Conservation (phyloP, 2,888 invertebrate genomes). For the Melipona bicolor region DNA sequence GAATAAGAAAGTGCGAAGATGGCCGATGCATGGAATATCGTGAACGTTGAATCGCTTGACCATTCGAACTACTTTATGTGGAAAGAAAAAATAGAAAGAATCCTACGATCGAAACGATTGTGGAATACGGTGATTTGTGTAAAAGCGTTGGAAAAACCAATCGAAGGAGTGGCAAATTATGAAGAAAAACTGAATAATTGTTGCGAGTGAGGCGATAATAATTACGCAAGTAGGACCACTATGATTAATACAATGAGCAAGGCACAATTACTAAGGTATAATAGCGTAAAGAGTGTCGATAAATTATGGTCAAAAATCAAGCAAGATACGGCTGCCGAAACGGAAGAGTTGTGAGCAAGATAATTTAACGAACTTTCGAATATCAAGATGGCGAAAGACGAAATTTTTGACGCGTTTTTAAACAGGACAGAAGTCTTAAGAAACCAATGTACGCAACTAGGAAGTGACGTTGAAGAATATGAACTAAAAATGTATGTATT, state of each 20-base stretch:
- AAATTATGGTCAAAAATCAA: slow-evolving; percentile 4
- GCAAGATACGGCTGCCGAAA: neutral
- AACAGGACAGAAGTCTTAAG: no score
- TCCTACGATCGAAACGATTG: slow-evolving; percentile 22
- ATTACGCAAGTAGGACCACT: neutral
- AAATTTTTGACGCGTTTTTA: no score
- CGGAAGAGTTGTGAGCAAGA: no score
- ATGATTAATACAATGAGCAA: slow-evolving; percentile 19
- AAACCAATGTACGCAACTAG: no score
- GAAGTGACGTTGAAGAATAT: no score
- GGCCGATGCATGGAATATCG: slow-evolving; percentile 37
- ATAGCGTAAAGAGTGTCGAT: no score
- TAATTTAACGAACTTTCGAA: no score
- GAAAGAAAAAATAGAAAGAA: slow-evolving; percentile 38
- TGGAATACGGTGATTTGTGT: slow-evolving; percentile 39
- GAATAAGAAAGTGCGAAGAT: neutral
- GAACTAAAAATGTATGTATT: no score
- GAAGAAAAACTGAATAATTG: neutral
- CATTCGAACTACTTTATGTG: slow-evolving; percentile 41
- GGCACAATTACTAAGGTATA: slow-evolving; percentile 9
- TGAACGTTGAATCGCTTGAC: slow-evolving; percentile 17
- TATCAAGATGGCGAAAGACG: no score
- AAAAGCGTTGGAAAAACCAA: slow-evolving; percentile 11
- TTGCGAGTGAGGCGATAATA: slow-evolving; percentile 24
- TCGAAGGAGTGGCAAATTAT: slow-evolving; percentile 1